phyloP scores from a whole-genome alignment of 2,113 vertebrate species.

The Menura novaehollandiae region DNA sequence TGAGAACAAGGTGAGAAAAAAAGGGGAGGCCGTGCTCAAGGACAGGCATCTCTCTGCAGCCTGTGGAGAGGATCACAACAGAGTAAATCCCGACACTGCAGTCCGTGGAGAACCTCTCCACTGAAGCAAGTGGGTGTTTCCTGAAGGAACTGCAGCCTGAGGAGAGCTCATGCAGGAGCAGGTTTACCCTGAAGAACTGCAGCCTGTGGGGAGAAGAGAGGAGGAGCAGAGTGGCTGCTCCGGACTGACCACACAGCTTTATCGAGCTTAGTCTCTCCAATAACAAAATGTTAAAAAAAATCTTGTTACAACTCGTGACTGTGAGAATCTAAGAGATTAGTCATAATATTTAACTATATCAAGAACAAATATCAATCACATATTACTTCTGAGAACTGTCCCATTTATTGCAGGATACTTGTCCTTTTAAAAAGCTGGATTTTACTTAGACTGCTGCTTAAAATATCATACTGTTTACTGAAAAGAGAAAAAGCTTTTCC shows the following conservation, averaged over 20 bases:
- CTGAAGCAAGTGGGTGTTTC: not conserved
- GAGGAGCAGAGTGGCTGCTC: not conserved
- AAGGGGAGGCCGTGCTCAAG: fast-evolving
- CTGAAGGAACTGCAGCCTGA: not conserved
- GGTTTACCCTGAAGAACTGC: not conserved
- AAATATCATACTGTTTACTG: not conserved
- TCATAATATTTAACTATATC: not conserved
- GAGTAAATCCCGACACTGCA: not conserved
- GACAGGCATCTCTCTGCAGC: not conserved
- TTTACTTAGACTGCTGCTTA: not conserved
- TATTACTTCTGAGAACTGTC: not conserved
- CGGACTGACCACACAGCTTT: fast-evolving
- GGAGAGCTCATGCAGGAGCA: not conserved
- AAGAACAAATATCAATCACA: not conserved
- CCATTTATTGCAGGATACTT: not conserved
- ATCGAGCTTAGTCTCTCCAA: fast-evolving
- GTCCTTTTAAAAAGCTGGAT: not conserved
- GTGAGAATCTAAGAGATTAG: not conserved
- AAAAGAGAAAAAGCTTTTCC: not conserved
- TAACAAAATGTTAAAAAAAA: not conserved
- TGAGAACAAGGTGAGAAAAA: not conserved
- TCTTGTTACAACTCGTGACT: not conserved
- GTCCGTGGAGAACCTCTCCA: fast-evolving
- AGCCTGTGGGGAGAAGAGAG: not conserved
- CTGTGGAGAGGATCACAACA: not conserved